These are phyloP conservation scores for Epistrophe eligans DNA, from an alignment of 2,888 invertebrate genomes.

Conservation along the genomic window DNA sequence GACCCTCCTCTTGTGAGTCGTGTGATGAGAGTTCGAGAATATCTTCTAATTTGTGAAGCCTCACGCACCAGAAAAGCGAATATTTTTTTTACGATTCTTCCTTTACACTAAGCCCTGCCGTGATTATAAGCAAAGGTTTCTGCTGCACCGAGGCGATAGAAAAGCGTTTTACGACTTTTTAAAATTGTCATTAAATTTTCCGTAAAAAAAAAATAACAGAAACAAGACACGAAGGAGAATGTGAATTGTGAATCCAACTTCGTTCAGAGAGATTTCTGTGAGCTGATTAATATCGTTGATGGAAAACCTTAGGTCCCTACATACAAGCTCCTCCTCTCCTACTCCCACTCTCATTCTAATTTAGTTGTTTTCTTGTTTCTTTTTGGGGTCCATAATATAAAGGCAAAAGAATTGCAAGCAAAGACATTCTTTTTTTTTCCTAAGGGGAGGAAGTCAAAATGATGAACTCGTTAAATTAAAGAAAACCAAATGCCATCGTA, in stretches of 20 bases:
- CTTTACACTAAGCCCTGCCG: background rate
- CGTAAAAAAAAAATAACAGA: conserved; percentile 8
- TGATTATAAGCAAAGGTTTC: conserved; percentile 30
- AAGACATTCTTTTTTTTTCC: conserved; percentile 6
- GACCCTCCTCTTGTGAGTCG: conserved; percentile 11
- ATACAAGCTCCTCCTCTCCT: background rate
- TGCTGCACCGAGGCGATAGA: conserved; percentile 60
- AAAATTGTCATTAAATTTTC: conserved; percentile 67
- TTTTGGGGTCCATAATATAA: background rate
- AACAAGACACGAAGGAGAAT: conserved; percentile 17
- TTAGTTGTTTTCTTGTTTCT: conserved; percentile 31
- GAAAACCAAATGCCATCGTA: conserved; percentile 68
- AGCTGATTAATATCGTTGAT: conserved; percentile 66
- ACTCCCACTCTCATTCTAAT: background rate
- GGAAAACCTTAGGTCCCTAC: conserved; percentile 48
- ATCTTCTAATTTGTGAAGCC: conserved; percentile 66
- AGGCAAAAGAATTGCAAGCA: conserved; percentile 10
- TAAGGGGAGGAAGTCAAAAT: conserved; percentile 45
- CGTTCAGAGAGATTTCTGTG: conserved; percentile 35
- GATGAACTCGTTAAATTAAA: conserved; percentile 69
- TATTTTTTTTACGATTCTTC: conserved; percentile 51
- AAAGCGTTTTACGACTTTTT: conserved; percentile 72
- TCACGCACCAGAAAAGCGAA: conserved; percentile 49
- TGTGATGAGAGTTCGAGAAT: conserved; percentile 34
- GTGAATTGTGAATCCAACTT: conserved; percentile 36